Conservation (phyloP, 2,113 vertebrate genomes). For the Atlantisia rogersi region DNA sequence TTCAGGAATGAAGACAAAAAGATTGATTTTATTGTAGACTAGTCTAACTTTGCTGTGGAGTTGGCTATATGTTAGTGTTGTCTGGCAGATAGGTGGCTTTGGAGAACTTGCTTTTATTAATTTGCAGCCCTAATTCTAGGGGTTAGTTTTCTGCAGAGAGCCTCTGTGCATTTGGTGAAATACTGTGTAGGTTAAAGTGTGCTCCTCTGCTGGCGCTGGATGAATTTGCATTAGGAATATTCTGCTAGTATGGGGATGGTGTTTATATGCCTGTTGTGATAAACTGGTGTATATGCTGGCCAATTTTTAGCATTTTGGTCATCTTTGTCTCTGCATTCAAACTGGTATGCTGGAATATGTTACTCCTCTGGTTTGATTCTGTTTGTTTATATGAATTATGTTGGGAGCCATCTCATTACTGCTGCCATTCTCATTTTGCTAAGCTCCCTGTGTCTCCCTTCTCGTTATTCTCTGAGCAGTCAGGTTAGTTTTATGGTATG, state of each 20-base stretch:
- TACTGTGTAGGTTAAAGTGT: neutral
- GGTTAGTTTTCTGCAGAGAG: neutral
- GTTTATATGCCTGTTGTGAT: neutral
- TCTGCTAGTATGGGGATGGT: neutral
- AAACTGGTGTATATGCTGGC: neutral
- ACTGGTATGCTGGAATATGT: neutral
- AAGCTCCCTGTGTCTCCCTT: neutral
- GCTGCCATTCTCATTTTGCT: neutral
- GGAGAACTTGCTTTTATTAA: neutral
- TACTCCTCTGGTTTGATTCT: neutral
- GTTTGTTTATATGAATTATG: neutral
- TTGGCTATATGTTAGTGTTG: neutral
- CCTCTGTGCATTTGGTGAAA: neutral
- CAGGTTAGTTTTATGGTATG: neutral
- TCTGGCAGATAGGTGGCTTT: neutral
- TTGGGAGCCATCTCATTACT: neutral
- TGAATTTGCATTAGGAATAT: neutral
- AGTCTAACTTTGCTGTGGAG: fast-evolving
- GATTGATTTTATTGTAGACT: neutral
- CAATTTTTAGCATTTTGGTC: neutral
- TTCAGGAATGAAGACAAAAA: neutral
- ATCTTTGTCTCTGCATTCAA: neutral
- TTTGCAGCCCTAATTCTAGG: neutral
- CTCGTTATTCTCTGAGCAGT: neutral
- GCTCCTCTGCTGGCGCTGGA: neutral